Conservation (phyloP, 2,797 vertebrate genomes). For the Xenopus petersii region DNA sequence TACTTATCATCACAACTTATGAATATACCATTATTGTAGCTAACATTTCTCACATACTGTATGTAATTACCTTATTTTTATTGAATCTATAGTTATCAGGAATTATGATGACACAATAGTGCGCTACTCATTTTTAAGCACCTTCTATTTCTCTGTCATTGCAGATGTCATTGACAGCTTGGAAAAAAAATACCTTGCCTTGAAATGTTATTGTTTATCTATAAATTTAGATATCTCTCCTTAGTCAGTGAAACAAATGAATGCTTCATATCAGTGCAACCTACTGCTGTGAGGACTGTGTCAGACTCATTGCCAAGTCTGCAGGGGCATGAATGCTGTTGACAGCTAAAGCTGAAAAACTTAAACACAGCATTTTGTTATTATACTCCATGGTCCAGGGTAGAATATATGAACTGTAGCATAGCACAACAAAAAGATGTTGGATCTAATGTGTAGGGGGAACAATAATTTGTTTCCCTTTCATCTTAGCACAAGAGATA, state of each 20-base stretch:
- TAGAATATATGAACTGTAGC: slow-evolving; percentile 12
- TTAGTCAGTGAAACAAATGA: slow-evolving; percentile 12
- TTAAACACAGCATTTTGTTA: slow-evolving; percentile 25
- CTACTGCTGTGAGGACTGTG: slow-evolving; percentile 28
- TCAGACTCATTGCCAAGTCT: slow-evolving; percentile 31
- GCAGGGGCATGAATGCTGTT: slow-evolving; percentile 29
- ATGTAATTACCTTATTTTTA: too few relatives aligned
- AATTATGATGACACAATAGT: too few relatives aligned
- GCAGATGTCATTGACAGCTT: slow-evolving; percentile 3
- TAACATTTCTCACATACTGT: too few relatives aligned
- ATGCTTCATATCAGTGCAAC: slow-evolving; percentile 8
- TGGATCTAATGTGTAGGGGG: neutral
- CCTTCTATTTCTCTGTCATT: neutral
- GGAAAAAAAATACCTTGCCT: neutral
- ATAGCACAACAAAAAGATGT: neutral
- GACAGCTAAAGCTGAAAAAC: slow-evolving; percentile 31
- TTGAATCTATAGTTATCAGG: too few relatives aligned
- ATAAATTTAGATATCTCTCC: slow-evolving; percentile 4
- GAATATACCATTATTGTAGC: too few relatives aligned
- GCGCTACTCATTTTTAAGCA: too few relatives aligned
- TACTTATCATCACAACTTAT: too few relatives aligned
- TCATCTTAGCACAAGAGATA: too few relatives aligned
- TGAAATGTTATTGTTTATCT: neutral
- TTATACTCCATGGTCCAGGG: slow-evolving; percentile 6
- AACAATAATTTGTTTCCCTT: too few relatives aligned